A percentile compares a stretch with the other conserved stretches of the same genome.
These are phyloP conservation scores for Pomatostomus ruficeps DNA, from an alignment of 2,113 vertebrate genomes.

Conservation along the genomic window DNA sequence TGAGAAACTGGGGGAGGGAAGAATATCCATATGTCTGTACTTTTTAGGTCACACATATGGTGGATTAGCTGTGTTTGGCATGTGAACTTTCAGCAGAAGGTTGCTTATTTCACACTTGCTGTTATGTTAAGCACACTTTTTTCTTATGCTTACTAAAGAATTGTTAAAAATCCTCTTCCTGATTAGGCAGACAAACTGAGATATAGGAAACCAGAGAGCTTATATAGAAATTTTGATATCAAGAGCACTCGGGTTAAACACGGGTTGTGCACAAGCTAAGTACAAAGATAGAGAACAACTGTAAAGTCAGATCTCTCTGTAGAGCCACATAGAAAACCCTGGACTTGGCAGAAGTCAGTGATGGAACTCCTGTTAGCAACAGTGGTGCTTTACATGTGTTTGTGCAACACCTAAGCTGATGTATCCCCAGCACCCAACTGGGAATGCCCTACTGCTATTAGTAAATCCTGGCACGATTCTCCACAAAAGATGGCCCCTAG, in stretches of 20 bases:
- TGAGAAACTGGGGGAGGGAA: conserved; percentile 5
- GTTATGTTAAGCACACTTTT: background rate
- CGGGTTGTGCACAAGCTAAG: background rate
- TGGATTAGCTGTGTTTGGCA: background rate
- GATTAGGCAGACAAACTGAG: background rate
- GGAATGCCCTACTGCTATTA: background rate
- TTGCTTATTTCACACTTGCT: background rate
- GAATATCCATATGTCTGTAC: background rate
- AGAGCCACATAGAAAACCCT: background rate
- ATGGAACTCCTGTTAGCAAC: background rate
- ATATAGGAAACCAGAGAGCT: background rate
- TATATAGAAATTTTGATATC: background rate
- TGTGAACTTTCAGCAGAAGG: conserved; percentile 15
- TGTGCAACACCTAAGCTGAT: background rate
- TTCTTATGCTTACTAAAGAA: background rate
- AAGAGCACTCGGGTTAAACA: background rate
- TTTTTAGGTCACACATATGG: conserved; percentile 37
- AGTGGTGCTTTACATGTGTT: background rate
- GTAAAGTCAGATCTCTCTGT: background rate
- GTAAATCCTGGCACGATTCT: background rate
- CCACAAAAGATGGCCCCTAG: background rate
- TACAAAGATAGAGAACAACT: background rate
- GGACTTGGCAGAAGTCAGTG: background rate
- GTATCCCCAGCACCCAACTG: background rate
- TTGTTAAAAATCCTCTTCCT: background rate